Conservation (phyloP, 1,140 invertebrate genomes). For the Lamellibrachia luymesi region DNA sequence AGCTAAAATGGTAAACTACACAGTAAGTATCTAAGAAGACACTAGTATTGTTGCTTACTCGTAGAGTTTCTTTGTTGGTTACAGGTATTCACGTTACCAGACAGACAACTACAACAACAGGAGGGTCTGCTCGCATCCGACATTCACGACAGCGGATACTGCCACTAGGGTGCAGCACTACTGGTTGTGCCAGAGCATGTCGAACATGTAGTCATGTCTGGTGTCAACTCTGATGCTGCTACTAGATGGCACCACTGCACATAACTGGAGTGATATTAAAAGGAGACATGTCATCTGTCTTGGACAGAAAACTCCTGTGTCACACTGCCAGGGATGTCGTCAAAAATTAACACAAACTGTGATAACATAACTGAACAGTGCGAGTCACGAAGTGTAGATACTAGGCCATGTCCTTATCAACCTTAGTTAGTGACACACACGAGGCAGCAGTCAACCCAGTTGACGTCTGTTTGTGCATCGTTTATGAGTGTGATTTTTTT, state of each 20-base stretch:
- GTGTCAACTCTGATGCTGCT: not conserved
- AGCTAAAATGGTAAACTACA: not conserved
- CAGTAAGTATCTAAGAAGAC: not conserved
- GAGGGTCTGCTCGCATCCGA: not conserved
- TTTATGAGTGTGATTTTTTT: not conserved
- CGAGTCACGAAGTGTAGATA: not conserved
- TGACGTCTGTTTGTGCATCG: not conserved
- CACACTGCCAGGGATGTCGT: not conserved
- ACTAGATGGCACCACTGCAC: not conserved
- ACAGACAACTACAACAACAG: not conserved
- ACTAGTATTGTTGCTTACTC: not conserved
- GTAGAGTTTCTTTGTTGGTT: not conserved
- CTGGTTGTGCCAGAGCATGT: not conserved
- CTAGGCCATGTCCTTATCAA: not conserved
- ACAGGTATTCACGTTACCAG: not conserved
- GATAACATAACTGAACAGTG: not conserved
- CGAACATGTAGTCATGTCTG: not conserved
- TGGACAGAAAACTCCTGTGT: not conserved
- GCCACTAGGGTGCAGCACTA: not conserved
- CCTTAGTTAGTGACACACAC: not conserved
- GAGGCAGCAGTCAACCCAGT: not conserved
- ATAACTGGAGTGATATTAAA: not conserved
- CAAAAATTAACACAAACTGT: not conserved
- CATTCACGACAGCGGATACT: not conserved
- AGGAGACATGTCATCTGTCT: not conserved